Evolutionary conservation across 2,797 vertebrate genomes (phyloP).

Genomic region (Gallinago stenura): DNA sequence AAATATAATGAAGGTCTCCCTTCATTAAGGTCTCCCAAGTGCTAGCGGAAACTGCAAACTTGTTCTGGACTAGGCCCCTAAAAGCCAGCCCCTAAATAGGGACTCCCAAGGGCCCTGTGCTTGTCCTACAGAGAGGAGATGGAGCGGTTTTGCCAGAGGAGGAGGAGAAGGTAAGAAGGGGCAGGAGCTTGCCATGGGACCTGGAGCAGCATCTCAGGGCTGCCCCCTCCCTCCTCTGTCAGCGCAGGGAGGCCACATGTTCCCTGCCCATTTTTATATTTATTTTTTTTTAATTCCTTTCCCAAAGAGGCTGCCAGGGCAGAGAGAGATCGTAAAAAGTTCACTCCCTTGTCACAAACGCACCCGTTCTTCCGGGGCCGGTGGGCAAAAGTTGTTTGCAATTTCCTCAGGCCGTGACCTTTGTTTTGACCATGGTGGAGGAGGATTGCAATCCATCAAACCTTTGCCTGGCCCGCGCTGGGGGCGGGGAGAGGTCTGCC

Average conservation of each 20-base stretch:
- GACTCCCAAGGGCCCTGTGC: neutral
- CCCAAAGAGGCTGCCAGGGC: neutral
- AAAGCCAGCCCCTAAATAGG: neutral
- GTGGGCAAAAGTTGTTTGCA: conserved; percentile 54
- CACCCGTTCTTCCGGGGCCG: conserved; percentile 5
- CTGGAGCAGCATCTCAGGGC: neutral
- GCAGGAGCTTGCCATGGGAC: neutral
- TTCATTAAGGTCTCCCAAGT: neutral
- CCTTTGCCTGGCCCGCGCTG: fast-evolving
- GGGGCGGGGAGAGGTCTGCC: neutral
- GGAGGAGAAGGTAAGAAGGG: neutral
- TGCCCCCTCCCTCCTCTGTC: neutral
- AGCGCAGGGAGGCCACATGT: neutral
- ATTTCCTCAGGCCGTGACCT: conserved; percentile 66
- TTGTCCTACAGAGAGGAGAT: neutral
- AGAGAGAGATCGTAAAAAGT: conserved; percentile 29
- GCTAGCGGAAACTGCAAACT: neutral
- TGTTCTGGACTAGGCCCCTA: neutral
- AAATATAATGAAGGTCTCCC: fast-evolving
- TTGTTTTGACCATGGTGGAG: conserved; percentile 52
- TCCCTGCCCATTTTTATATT: neutral
- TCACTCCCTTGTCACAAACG: neutral
- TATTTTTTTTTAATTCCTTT: neutral
- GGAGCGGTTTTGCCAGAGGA: neutral
- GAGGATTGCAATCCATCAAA: conserved; percentile 34